Percentiles rank a stretch among this genome's conserved stretches.
These are phyloP conservation scores for Leptopilina clavipes DNA, from an alignment of 1,140 invertebrate genomes.

Conservation along the genomic window DNA sequence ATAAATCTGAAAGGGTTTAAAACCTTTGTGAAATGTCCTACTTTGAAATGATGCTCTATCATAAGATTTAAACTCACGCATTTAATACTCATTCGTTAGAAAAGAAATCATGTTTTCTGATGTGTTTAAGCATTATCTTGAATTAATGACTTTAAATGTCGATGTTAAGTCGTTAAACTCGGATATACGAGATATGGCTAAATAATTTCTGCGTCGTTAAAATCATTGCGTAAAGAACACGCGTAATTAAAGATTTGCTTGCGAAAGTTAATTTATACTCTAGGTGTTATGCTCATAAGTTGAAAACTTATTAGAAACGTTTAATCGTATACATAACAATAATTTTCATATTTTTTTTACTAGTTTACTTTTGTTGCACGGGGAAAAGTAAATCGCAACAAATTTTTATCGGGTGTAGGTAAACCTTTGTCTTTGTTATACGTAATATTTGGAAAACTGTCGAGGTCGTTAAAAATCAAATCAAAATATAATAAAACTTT, in stretches of 20 bases:
- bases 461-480: too few relatives aligned
- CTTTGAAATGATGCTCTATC: constrained; percentile 6
- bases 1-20: constrained; percentile 31
- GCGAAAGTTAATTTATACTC: background rate
- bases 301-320: background rate
- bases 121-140: background rate
- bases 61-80: constrained; percentile 16
- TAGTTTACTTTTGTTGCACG: too few relatives aligned
- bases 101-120: constrained; percentile 29
- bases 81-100: constrained; percentile 21
- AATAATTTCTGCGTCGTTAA: constrained; percentile 23
- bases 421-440: too few relatives aligned
- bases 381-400: too few relatives aligned
- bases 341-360: background rate
- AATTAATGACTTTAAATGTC: constrained; percentile 30
- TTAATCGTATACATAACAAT: background rate
- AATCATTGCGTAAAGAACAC: constrained; percentile 10
- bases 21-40: constrained; percentile 20
- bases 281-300: background rate
- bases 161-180: constrained; percentile 25
- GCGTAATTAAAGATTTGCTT: constrained; percentile 2
- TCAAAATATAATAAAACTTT: too few relatives aligned
- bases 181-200: constrained; percentile 16
- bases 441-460: too few relatives aligned
- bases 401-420: too few relatives aligned